Evolutionary conservation across 2,797 vertebrate genomes (phyloP), one percentile per base, ranked within the genome.

Genomic region (Takifugu rubripes): DNA sequence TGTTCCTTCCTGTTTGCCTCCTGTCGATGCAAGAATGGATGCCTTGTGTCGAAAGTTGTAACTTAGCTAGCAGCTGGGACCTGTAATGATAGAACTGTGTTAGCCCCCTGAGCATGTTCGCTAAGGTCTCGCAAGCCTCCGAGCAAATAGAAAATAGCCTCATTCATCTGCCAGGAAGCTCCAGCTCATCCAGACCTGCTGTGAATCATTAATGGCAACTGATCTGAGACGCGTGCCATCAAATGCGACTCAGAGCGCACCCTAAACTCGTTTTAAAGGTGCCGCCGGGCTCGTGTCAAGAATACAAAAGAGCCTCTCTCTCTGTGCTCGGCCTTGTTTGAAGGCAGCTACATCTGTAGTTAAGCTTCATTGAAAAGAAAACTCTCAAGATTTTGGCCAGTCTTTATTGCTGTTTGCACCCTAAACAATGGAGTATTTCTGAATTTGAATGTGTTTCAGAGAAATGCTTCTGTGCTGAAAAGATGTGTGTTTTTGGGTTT

Each of bases 81-180:
- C 70, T 65, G 43, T 74, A 71, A 83, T 88, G 77, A 82, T 70
- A 60, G 67, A 72, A 53, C 42, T 36, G 46, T 66, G 78, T 68
- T 66, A 54, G 74, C 75, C 73, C 49, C 63, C 27, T 64, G 74
- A 77, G 75, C 58, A 17, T 10, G 26, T 58, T 64, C 10, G 3
- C 61, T 31, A 63, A 80, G 74, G 68, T 74, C 78, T 83, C 12
- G 6, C 72, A 72, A 76, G 83, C 80, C 82, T 83, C 76, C 73
- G 76, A 80, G 79, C 73, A 60, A 66, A 68, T 62, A 59, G 47
- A 66, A 81, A 82, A 81, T 81, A 66, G 68, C 55, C 54, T 80
- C 73, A 83, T 87, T 87, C 63, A 77, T 85, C 83, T 82, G 80
- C 63, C 61, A 64, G 64, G 50, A 71, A 63, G 74, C 82, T 77